A percentile compares a stretch with the other conserved stretches of the same genome.
phyloP scores from a whole-genome alignment of 2,113 vertebrate genomes.

The Sapayoa aenigma region DNA sequence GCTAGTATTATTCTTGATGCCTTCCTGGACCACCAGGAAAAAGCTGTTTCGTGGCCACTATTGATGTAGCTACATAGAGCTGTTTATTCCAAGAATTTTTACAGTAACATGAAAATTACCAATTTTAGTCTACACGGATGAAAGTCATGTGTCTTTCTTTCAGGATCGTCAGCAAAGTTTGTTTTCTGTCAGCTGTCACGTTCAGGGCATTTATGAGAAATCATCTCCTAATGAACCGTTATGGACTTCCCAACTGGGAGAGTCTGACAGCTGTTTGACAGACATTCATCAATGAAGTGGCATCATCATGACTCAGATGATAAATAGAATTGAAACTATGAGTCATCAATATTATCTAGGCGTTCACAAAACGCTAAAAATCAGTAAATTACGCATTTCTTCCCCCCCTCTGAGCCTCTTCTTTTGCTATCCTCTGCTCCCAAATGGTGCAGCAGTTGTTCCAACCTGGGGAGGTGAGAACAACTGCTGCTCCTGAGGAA shows the following conservation, averaged over 20 bases:
- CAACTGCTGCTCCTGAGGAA: rapidly evolving
- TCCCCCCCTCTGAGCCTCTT: not conserved
- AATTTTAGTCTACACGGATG: not conserved
- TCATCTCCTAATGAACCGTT: not conserved
- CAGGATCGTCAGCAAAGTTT: not conserved
- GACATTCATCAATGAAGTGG: not conserved
- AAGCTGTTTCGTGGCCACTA: not conserved
- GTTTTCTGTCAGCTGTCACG: not conserved
- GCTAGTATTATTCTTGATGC: not conserved
- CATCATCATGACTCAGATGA: not conserved
- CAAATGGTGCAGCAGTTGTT: not conserved
- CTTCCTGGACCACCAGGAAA: not conserved
- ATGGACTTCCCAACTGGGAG: not conserved
- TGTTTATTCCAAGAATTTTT: not conserved
- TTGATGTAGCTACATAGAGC: not conserved
- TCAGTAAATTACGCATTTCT: not conserved
- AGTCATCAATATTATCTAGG: not conserved
- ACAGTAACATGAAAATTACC: not conserved
- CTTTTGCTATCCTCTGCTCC: not conserved
- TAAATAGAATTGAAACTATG: not conserved
- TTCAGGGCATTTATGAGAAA: not conserved
- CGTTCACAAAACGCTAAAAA: not conserved
- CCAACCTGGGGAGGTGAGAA: not conserved
- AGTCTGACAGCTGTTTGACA: not conserved
- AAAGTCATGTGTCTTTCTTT: not conserved